Conservation (phyloP, 2,797 vertebrate genomes). For the Tragopan temminckii region DNA sequence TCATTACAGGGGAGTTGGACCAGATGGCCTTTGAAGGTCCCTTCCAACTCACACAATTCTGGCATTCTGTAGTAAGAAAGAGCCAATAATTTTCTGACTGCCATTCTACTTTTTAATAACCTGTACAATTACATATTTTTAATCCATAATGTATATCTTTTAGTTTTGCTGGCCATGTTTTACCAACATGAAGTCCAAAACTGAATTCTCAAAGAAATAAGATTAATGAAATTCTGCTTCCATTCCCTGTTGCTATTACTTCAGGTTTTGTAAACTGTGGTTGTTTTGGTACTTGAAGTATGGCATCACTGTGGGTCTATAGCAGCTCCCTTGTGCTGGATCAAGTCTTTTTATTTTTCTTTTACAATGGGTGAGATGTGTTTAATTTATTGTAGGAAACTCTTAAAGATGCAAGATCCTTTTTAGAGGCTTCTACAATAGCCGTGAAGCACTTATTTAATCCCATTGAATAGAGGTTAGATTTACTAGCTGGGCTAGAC, state of each 20-base stretch:
- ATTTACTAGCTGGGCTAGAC: constrained; percentile 85
- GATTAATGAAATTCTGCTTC: neutral
- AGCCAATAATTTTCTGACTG: neutral
- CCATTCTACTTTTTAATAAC: neutral
- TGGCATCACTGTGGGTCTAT: constrained; percentile 22
- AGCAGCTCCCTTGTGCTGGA: constrained; percentile 41
- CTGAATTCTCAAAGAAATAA: constrained; percentile 5
- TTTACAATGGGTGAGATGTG: constrained; percentile 62
- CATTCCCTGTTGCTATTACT: neutral
- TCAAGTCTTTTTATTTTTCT: neutral
- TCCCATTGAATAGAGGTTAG: constrained; percentile 80
- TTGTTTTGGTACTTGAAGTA: constrained; percentile 22
- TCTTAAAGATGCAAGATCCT: constrained; percentile 78
- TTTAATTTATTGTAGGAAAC: constrained; percentile 85
- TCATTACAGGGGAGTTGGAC: no score
- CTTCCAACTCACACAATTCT: no score
- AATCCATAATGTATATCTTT: neutral
- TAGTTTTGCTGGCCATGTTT: neutral
- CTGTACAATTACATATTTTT: neutral
- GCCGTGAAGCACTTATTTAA: constrained; percentile 84
- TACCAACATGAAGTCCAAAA: neutral
- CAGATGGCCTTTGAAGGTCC: no score
- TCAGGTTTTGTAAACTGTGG: neutral
- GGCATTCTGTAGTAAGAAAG: neutral
- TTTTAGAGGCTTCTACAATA: constrained; percentile 80